These are phyloP conservation scores for Gonocerus acuteangulatus DNA, from an alignment of 2,888 invertebrate genomes.

Conservation along the genomic window DNA sequence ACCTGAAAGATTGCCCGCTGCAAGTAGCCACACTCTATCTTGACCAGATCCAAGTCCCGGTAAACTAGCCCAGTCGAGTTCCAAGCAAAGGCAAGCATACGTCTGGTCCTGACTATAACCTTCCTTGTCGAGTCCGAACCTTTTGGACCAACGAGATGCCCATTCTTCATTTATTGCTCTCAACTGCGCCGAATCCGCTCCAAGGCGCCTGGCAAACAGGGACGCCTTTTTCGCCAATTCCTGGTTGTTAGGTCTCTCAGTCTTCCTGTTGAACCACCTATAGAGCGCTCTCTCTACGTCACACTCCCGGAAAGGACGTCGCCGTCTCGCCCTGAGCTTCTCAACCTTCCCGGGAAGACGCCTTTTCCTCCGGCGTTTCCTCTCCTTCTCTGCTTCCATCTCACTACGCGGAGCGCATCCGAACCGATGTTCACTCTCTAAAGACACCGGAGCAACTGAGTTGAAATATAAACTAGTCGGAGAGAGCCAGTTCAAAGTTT, in stretches of 20 bases:
- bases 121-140: conserved; percentile 34
- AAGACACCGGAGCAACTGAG: conserved; percentile 37
- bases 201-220: conserved; percentile 33
- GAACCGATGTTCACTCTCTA: conserved; percentile 39
- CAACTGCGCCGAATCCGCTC: conserved; percentile 28
- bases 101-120: conserved; percentile 44
- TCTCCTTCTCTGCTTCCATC: conserved; percentile 28
- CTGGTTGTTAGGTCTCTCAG: conserved; percentile 6
- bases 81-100: conserved; percentile 45
- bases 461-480: conserved; percentile 39
- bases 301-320: conserved; percentile 35
- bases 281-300: conserved; percentile 40
- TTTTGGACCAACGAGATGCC: conserved; percentile 33
- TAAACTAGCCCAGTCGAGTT: conserved; percentile 45
- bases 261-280: conserved; percentile 38
- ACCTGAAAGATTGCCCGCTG: conserved; percentile 46
- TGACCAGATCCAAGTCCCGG: conserved; percentile 40
- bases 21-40: conserved; percentile 43
- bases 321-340: conserved; percentile 24
- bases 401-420: conserved; percentile 32
- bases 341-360: conserved; percentile 34
- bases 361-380: conserved; percentile 26
- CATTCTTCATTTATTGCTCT: conserved; percentile 34
- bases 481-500: conserved; percentile 37
- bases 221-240: conserved; percentile 34